A percentile compares a stretch with the other conserved stretches of the same genome.
Conservation (phyloP, 1,140 invertebrate genomes). For the Drosophila nannoptera region DNA sequence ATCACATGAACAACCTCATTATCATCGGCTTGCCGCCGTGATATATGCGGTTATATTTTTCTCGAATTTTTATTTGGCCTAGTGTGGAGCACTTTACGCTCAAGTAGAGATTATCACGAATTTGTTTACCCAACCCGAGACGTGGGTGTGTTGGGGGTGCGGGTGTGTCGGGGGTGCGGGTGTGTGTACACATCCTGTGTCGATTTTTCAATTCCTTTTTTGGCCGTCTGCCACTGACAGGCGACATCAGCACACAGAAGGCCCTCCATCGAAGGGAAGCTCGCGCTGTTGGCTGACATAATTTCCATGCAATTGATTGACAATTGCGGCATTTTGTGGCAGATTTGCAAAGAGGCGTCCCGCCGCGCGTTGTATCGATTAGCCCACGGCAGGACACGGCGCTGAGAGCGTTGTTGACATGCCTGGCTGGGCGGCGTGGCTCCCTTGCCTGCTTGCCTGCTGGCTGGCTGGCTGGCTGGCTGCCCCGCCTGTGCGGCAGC, state of each 20-base stretch:
- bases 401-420: slow-evolving; percentile 45
- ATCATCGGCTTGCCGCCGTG: slow-evolving; percentile 42
- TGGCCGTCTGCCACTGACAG: slow-evolving; percentile 59
- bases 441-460: too few species aligned
- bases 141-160: slow-evolving; percentile 22
- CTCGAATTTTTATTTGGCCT: slow-evolving; percentile 7
- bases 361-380: slow-evolving; percentile 65
- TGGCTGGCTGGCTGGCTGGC: too few species aligned
- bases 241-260: slow-evolving; percentile 46
- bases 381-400: slow-evolving; percentile 55
- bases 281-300: slow-evolving; percentile 51
- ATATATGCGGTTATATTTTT: slow-evolving; percentile 33
- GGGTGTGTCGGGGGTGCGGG: slow-evolving; percentile 1
- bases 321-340: slow-evolving; percentile 75
- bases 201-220: slow-evolving; percentile 54
- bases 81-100: slow-evolving; percentile 40
- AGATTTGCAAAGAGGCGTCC: slow-evolving; percentile 65
- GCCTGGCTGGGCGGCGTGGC: slow-evolving; percentile 1
- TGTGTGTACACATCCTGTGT: slow-evolving; percentile 35
- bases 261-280: background rate
- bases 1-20: slow-evolving; percentile 66
- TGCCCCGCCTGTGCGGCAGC: too few species aligned
- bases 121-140: slow-evolving; percentile 60
- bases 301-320: slow-evolving; percentile 76
- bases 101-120: slow-evolving; percentile 72